Evolutionary conservation across 92 coral and sea anemone genomes (phyloP), one percentile per base, ranked within the genome.

Genomic region (Heteractis magnifica): DNA sequence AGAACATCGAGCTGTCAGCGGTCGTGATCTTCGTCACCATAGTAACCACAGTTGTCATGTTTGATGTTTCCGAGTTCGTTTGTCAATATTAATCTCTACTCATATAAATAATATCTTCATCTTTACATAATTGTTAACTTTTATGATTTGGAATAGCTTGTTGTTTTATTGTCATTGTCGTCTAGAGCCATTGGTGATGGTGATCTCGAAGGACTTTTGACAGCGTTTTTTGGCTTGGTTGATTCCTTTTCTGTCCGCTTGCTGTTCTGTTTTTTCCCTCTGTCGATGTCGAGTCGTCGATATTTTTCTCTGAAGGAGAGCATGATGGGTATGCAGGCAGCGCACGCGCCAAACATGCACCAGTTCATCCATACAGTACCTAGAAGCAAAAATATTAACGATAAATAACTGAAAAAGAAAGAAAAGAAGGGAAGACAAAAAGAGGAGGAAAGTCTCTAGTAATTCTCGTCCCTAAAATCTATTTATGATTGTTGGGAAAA

Each of bases 321-420:
- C 86, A 97, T 90, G 71, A 97, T 79, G 70, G 99, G 98, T 82
- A 97, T 97, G 56, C 99, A 92, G 78, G 94, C 99, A 6, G 97
- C 98, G 81, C 99, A 97, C 51, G 99, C 94, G 65, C 91, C 99
- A 76, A 97, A 97, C 94, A 97, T 92, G 56, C 94, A 94, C 99
- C 99, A 97, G 92, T 97, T 97, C 99, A 97, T 97, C 99, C 99
- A 97, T 21, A 86, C 89, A 26, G 99, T 97, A n/a, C 99, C 99
- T 97, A 81, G 65, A 68, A 13, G 50, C 44, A 34, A 34, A 59
- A 77, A 49, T 51, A 6, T 20, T 19, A 41, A 48, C 15, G 70
- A n/a, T 62, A 4, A 62, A 23, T 49, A 8, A 34, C 8, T 8
- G 8, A 70, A n/a, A 20, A 11, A 81, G 52, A 81, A 4, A 4